Conservation (phyloP, 1,140 invertebrate genomes). For the Pseudachorutes palmiensis region DNA sequence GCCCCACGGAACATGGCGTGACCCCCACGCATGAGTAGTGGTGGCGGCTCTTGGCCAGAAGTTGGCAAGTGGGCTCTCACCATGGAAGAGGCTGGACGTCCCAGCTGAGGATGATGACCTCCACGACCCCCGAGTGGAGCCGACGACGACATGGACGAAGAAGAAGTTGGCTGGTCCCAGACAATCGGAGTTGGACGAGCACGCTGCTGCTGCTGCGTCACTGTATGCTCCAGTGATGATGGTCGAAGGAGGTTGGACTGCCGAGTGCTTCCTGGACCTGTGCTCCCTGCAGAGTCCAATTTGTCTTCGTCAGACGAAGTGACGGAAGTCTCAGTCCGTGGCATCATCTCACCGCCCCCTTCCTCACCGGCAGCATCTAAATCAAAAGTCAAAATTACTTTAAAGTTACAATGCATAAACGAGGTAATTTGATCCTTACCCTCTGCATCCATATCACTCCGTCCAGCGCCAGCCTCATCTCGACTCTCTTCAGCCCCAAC, state of each 20-base stretch:
- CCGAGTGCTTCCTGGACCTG: background rate
- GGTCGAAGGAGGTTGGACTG: background rate
- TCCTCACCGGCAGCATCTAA: background rate
- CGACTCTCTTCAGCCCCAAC: slow-evolving; percentile 2
- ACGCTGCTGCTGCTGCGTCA: slow-evolving; percentile 29
- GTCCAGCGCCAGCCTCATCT: slow-evolving; percentile 1
- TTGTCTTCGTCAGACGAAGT: slow-evolving; percentile 38
- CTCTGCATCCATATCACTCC: background rate
- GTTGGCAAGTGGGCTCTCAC: too few species aligned
- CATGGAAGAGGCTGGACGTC: too few species aligned
- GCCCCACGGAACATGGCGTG: too few species aligned
- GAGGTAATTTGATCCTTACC: background rate
- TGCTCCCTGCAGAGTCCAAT: slow-evolving; percentile 8
- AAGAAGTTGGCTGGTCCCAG: slow-evolving; percentile 38
- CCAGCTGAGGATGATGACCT: too few species aligned
- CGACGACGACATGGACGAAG: too few species aligned
- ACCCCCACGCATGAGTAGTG: too few species aligned
- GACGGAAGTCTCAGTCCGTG: slow-evolving; percentile 24
- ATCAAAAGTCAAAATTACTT: background rate
- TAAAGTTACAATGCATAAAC: background rate
- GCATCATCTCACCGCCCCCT: background rate
- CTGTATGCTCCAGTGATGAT: slow-evolving; percentile 20
- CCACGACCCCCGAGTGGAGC: too few species aligned
- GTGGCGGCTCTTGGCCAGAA: too few species aligned
- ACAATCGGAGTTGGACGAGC: slow-evolving; percentile 34